Evolutionary conservation across 2,113 vertebrate species (phyloP).

Genomic region (Cyanoramphus novaezelandiae): DNA sequence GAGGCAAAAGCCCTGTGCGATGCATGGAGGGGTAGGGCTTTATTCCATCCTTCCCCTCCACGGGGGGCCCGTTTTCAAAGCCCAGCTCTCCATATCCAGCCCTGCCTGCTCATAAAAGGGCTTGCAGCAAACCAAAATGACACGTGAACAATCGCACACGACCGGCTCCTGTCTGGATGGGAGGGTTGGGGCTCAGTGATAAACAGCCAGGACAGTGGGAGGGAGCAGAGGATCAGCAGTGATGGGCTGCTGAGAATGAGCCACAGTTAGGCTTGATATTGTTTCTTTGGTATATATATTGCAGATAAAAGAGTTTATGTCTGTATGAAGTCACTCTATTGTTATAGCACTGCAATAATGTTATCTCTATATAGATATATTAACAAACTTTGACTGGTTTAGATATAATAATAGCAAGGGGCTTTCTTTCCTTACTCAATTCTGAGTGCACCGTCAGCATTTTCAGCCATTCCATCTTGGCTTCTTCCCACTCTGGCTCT

Average conservation of each 20-base stretch:
- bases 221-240: not conserved
- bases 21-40: rapidly evolving
- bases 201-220: not conserved
- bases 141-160: not conserved
- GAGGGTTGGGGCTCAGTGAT: rapidly evolving
- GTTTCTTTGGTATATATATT: not conserved
- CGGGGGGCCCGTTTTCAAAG: not conserved
- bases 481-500: not conserved
- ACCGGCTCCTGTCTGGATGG: not conserved
- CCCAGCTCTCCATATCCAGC: not conserved
- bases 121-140: not conserved
- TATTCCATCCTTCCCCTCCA: not conserved
- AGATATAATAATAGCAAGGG: not conserved
- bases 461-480: not conserved
- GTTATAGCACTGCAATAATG: rapidly evolving
- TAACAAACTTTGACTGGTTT: not conserved
- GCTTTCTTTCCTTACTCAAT: not conserved
- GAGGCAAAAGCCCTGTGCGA: not conserved
- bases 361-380: rapidly evolving
- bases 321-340: rapidly evolving
- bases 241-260: not conserved
- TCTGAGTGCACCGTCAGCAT: rapidly evolving
- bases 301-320: not conserved
- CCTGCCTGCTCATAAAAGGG: not conserved
- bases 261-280: not conserved